Evolutionary conservation across 2,888 invertebrate species (phyloP).

Genomic region (Octonoba sinensis): DNA sequence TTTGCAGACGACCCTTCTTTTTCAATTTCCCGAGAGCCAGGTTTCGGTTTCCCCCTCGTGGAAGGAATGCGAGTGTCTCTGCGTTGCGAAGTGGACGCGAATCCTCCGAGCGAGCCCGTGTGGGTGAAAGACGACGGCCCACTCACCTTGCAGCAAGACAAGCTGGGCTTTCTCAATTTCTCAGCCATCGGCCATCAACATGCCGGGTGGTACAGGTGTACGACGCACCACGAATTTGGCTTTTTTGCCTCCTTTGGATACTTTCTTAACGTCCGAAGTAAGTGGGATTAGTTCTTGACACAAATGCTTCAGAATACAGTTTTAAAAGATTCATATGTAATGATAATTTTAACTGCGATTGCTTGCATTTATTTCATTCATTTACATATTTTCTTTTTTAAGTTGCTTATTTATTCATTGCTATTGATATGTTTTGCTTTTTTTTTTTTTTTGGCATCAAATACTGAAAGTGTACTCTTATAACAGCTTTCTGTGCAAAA

Average conservation of each 20-base stretch:
- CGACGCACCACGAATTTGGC: conserved; percentile 82
- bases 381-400: no score
- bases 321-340: no score
- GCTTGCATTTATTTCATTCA: no score
- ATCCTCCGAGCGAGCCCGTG: conserved; percentile 86
- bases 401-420: no score
- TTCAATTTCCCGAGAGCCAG: conserved; percentile 92
- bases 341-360: no score
- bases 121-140: conserved; percentile 78
- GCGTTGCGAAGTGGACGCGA: conserved; percentile 93
- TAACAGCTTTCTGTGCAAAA: no score
- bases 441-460: no score
- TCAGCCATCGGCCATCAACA: conserved; percentile 83
- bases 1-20: conserved; percentile 89
- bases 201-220: conserved; percentile 94
- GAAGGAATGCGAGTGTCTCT: conserved; percentile 91
- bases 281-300: conserved; percentile 73
- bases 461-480: no score
- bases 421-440: no score
- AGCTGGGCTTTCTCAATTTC: conserved; percentile 84
- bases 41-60: conserved; percentile 88
- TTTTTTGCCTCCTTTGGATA: conserved; percentile 91
- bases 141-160: conserved; percentile 20
- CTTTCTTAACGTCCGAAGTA: conserved; percentile 88
- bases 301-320: no score